Conservation (phyloP, 1,140 invertebrate genomes). For the Parasteatoda tepidariorum region DNA sequence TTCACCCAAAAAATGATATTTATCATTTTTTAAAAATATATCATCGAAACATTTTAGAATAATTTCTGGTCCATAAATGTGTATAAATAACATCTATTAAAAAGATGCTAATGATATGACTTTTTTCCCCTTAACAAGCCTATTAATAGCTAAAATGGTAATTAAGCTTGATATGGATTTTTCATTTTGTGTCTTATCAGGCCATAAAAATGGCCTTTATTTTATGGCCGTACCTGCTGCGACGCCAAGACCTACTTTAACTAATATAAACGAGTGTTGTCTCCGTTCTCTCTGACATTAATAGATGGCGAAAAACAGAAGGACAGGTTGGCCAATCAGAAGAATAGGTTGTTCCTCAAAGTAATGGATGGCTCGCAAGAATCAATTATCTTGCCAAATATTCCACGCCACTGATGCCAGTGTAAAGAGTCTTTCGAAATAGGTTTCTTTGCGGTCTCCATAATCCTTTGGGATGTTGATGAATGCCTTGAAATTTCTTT, state of each 20-base stretch:
- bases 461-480: too few relatives aligned
- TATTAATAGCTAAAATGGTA: background rate
- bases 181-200: background rate
- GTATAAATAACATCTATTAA: background rate
- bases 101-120: background rate
- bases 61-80: too few relatives aligned
- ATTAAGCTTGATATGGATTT: background rate
- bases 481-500: too few relatives aligned
- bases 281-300: constrained; percentile 40
- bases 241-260: background rate
- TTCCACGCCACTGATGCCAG: too few relatives aligned
- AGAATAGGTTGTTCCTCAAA: background rate
- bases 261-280: background rate
- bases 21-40: too few relatives aligned
- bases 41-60: too few relatives aligned
- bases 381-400: too few relatives aligned
- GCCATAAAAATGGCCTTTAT: background rate
- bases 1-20: too few relatives aligned
- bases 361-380: background rate
- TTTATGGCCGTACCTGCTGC: background rate
- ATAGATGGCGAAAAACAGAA: constrained; percentile 13
- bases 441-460: too few relatives aligned
- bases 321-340: background rate
- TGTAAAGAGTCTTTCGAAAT: too few relatives aligned
- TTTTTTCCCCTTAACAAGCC: background rate